Conservation (phyloP, 2,888 invertebrate species). For the Clepsis dumicolana region DNA sequence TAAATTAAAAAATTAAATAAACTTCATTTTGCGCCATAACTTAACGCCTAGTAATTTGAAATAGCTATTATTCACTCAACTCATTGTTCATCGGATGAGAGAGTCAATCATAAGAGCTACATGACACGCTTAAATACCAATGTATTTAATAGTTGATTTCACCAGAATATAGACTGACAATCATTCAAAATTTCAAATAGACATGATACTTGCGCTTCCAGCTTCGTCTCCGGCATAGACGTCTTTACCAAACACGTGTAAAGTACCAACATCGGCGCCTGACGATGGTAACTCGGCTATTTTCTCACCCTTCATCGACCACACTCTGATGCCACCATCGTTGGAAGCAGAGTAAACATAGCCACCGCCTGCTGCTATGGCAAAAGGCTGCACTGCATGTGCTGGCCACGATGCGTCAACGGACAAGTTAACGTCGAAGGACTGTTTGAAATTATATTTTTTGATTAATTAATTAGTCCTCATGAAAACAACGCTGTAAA, state of each 20-base stretch:
- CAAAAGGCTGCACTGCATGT: conserved; percentile 87
- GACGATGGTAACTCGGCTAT: conserved; percentile 67
- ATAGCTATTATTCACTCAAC: conserved; percentile 18
- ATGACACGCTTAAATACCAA: too few relatives aligned
- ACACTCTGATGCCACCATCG: conserved; percentile 87
- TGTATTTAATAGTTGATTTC: too few relatives aligned
- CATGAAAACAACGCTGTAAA: too few relatives aligned
- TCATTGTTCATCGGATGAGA: not conserved
- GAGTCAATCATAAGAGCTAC: not conserved
- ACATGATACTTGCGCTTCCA: conserved; percentile 87
- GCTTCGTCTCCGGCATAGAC: conserved; percentile 87
- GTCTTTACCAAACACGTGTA: conserved; percentile 70
- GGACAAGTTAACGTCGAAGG: conserved; percentile 65
- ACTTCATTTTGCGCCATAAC: too few relatives aligned
- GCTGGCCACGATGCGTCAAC: conserved; percentile 78
- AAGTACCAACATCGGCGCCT: conserved; percentile 71
- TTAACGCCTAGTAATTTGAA: conserved; percentile 13
- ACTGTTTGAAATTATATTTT: conserved; percentile 53
- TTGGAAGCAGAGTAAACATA: conserved; percentile 87
- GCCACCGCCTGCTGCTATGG: conserved; percentile 82
- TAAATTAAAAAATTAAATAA: too few relatives aligned
- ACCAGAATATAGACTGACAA: too few relatives aligned
- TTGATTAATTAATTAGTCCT: too few relatives aligned
- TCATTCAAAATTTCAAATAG: too few relatives aligned
- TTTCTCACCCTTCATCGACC: conserved; percentile 76